These are phyloP conservation scores for Cariama cristata DNA, from an alignment of 2,113 vertebrate genomes.

Conservation along the genomic window DNA sequence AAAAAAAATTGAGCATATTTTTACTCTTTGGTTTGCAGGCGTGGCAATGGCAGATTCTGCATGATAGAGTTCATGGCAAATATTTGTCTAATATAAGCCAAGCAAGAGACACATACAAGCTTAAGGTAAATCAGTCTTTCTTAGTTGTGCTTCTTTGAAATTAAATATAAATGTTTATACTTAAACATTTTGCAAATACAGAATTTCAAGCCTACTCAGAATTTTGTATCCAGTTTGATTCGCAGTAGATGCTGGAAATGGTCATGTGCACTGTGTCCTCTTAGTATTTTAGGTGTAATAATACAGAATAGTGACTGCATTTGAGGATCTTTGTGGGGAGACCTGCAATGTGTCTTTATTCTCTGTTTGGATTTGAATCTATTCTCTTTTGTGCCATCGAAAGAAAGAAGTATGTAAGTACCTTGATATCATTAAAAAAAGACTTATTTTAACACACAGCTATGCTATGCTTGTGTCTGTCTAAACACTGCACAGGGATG, in stretches of 20 bases:
- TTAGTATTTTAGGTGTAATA: neutral
- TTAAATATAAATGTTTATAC: neutral
- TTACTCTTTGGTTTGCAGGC: conserved; percentile 36
- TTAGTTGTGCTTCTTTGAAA: neutral
- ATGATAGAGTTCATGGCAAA: neutral
- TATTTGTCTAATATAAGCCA: conserved; percentile 22
- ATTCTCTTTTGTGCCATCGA: neutral
- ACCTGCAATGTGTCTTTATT: neutral
- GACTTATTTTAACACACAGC: neutral
- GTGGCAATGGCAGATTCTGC: neutral
- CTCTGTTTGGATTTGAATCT: neutral
- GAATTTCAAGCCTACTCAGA: neutral
- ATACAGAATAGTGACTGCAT: neutral
- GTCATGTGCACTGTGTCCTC: neutral
- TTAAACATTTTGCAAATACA: neutral
- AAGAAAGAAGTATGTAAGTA: neutral
- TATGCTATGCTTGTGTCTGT: neutral
- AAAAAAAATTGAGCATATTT: neutral
- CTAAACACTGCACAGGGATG: neutral
- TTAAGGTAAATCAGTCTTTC: conserved; percentile 26
- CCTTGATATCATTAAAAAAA: neutral
- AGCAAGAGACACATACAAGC: neutral
- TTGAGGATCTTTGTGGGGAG: neutral
- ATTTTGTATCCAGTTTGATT: neutral
- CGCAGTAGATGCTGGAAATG: neutral